Evolutionary conservation across 64 coral and sea anemone genomes (phyloP), one percentile per base, ranked within the genome.

Genomic region (Stylophora pistillata): DNA sequence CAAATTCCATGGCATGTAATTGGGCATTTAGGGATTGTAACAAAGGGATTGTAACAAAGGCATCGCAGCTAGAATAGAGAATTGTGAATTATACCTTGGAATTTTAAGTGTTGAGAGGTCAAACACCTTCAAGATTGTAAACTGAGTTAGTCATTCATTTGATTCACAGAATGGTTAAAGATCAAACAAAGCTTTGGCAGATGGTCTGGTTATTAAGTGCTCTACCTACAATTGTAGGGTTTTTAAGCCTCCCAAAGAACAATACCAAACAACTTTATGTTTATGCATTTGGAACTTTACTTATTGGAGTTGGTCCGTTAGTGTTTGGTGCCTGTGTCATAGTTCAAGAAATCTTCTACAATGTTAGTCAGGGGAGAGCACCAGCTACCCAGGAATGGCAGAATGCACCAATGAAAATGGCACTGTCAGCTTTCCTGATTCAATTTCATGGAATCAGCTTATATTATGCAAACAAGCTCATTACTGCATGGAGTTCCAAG

Each of bases 391-490:
- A 70, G 20, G 61, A 80, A 13, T 93, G 87, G 87, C 90, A 89
- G 60, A 69, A 37, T 15, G 30, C 93, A 30, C 94, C 97, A 11
- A 85, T 95, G 26, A 93, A 92, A 86, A 92, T 95, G 78, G 90
- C 97, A 47, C 58, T 83, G 55, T 83, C 92, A 5, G 93, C 90
- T 56, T 87, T 99, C 37, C n/a, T 95, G 47, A 95, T 95, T 72
- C 97, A 99, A 73, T 68, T 95, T 52, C 97, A 99, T 72, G 76
- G 72, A 10, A 79, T 92, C 37, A 90, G 86, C 13, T 55, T 99
- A 13, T 95, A 93, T 31, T 99, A 95, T 85, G 84, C 90, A 37
- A 87, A 90, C 73, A 99, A 95, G 64, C 88, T 99, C 3, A 90
- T 91, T 16, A 85, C 86, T 85, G 74, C 97, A 10, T 99, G 97